Evolutionary conservation across 2,113 vertebrate species (phyloP).

Genomic region (Tympanuchus pallidicinctus): DNA sequence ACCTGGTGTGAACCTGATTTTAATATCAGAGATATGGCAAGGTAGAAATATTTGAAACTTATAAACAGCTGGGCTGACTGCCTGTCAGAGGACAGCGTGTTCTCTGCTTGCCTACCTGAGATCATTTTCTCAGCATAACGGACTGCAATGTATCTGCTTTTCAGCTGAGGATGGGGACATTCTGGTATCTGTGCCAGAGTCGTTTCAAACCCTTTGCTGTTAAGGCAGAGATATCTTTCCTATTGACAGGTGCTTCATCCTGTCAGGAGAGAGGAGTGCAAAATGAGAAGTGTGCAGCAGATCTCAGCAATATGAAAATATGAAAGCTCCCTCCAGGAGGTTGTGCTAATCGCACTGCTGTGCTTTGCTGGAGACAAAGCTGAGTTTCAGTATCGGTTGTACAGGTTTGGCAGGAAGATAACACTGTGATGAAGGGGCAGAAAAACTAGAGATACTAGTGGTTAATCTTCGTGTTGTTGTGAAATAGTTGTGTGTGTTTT

Average conservation of each 20-base stretch:
- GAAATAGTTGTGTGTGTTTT: neutral
- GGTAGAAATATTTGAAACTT: constrained; percentile 6
- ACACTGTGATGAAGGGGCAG: constrained; percentile 39
- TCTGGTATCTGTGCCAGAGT: neutral
- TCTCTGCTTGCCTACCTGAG: neutral
- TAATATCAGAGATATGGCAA: constrained; percentile 55
- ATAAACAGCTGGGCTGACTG: neutral
- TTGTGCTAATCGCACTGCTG: neutral
- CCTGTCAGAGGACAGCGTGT: neutral
- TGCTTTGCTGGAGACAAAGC: constrained; percentile 18
- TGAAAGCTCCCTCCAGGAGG: neutral
- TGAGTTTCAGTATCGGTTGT: constrained; percentile 39
- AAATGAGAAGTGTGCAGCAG: neutral
- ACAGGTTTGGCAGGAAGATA: constrained; percentile 51
- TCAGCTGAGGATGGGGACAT: neutral
- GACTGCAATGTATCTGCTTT: neutral
- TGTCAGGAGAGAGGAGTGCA: neutral
- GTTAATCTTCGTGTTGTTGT: neutral
- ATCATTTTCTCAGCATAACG: accelerated
- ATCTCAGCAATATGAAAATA: neutral
- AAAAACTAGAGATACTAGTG: constrained; percentile 49
- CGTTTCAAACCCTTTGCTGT: accelerated
- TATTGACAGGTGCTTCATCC: neutral
- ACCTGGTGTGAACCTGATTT: constrained; percentile 85
- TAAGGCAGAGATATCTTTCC: neutral